Conservation (phyloP, 2,797 vertebrate genomes). For the Danio aesculapii region DNA sequence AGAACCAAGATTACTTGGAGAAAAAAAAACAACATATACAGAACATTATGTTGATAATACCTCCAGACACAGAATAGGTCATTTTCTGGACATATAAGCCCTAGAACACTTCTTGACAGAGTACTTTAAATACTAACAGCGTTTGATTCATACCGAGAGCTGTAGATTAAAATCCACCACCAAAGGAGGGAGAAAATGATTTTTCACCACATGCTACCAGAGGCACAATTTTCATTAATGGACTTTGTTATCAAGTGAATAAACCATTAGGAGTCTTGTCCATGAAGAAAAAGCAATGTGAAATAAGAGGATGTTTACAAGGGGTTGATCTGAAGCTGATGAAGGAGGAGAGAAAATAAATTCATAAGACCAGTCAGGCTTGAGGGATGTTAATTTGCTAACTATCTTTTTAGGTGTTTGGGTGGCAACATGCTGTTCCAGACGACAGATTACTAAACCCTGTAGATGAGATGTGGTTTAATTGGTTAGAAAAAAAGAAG, state of each 20-base stretch:
- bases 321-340: slow-evolving; percentile 24
- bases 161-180: slow-evolving; percentile 48
- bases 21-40: neutral
- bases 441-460: neutral
- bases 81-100: slow-evolving; percentile 20
- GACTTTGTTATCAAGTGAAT: slow-evolving; percentile 37
- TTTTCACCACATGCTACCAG: slow-evolving; percentile 40
- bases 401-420: slow-evolving; percentile 7
- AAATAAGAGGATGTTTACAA: slow-evolving; percentile 33
- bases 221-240: slow-evolving; percentile 44
- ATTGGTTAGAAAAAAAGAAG: neutral
- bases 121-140: slow-evolving; percentile 21
- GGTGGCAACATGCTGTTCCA: slow-evolving; percentile 26
- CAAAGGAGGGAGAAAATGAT: slow-evolving; percentile 46
- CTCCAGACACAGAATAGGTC: neutral
- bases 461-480: neutral
- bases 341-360: too few species aligned
- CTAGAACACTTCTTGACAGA: slow-evolving; percentile 2
- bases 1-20: neutral
- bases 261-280: slow-evolving; percentile 28
- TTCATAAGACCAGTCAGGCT: neutral
- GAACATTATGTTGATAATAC: neutral
- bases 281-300: slow-evolving; percentile 24
- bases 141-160: slow-evolving; percentile 28
- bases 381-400: slow-evolving; percentile 23